Conservation (phyloP, 2,888 invertebrate genomes). For the Parnassius glacialis region DNA sequence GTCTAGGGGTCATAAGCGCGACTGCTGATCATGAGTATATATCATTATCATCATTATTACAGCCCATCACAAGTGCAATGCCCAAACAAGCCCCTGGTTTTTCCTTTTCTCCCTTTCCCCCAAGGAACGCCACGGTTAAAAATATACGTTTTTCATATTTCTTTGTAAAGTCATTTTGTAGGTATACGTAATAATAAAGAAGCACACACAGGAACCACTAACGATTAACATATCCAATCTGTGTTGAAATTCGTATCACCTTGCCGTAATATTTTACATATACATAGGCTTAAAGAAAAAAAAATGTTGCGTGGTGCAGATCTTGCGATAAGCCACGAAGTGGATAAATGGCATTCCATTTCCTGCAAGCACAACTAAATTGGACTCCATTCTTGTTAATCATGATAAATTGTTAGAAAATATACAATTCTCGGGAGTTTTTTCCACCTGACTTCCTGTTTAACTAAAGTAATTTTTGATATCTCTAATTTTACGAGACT, state of each 20-base stretch:
- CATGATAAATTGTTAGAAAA: slow-evolving; percentile 14
- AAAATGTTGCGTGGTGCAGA: slow-evolving; percentile 13
- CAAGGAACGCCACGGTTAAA: no score
- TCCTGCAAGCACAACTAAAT: slow-evolving; percentile 8
- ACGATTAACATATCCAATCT: slow-evolving; percentile 5
- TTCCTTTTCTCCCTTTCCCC: no score
- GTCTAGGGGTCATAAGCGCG: no score
- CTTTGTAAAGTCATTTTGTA: not conserved
- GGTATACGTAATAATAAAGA: not conserved
- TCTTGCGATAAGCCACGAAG: slow-evolving; percentile 14
- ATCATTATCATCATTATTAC: no score
- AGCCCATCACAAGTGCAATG: no score
- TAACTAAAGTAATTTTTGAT: no score
- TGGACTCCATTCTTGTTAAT: slow-evolving; percentile 13
- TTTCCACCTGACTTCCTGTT: slow-evolving; percentile 10
- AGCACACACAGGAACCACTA: not conserved
- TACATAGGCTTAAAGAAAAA: slow-evolving; percentile 10
- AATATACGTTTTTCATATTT: no score
- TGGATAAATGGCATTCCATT: slow-evolving; percentile 14
- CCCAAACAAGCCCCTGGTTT: no score
- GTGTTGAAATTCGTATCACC: slow-evolving; percentile 3
- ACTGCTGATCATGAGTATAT: no score
- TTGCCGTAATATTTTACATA: not conserved
- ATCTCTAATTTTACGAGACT: no score
- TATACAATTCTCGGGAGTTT: slow-evolving; percentile 2